Conservation (phyloP, 2,888 invertebrate genomes). For the Vanessa cardui region DNA sequence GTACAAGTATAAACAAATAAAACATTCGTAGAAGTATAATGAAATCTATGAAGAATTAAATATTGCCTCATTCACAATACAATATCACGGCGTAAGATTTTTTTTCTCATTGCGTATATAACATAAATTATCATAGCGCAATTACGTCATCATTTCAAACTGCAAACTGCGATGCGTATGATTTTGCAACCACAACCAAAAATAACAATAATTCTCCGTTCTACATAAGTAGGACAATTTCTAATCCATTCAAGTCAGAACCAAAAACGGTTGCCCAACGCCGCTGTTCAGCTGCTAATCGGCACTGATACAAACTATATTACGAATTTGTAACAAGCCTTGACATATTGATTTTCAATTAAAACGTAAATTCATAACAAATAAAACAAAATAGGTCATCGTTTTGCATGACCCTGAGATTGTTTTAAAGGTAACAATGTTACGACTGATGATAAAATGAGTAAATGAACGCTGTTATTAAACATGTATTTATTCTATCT, state of each 20-base stretch:
- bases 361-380: conserved; percentile 14
- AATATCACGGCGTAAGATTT: too few relatives aligned
- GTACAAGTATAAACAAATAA: too few relatives aligned
- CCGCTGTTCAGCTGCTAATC: conserved; percentile 11
- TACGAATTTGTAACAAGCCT: conserved; percentile 19
- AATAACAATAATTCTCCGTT: conserved; percentile 52
- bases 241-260: conserved; percentile 59
- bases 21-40: too few relatives aligned
- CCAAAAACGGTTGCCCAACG: conserved; percentile 41
- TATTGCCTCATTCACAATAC: too few relatives aligned
- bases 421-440: not conserved
- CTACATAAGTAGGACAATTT: conserved; percentile 63
- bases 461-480: conserved; percentile 6
- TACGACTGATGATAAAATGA: conserved; percentile 2
- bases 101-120: not conserved
- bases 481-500: conserved; percentile 1
- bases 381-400: conserved; percentile 14
- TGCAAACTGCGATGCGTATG: conserved; percentile 38
- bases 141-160: conserved; percentile 2
- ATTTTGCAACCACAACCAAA: conserved; percentile 44
- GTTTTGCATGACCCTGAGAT: conserved; percentile 21
- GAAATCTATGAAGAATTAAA: too few relatives aligned
- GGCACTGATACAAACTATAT: conserved; percentile 20
- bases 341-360: conserved; percentile 25
- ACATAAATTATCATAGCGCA: not conserved